A percentile compares a stretch with the other conserved stretches of the same genome.
Conservation (phyloP, 1,140 invertebrate genomes). For the Drosophila lacertosa region DNA sequence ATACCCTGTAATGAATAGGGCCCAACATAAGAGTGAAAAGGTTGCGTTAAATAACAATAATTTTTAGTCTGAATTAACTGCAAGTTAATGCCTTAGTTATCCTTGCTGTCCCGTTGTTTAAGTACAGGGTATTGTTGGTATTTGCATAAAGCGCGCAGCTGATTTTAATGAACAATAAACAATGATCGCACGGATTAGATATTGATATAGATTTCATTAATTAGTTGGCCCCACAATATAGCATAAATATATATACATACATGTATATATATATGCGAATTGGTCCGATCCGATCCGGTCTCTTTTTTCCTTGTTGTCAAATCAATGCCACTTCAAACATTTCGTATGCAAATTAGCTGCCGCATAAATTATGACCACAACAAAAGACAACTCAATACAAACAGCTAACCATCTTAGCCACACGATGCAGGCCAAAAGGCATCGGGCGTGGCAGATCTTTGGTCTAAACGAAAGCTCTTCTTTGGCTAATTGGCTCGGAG, state of each 20-base stretch:
- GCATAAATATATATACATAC: slow-evolving; percentile 11
- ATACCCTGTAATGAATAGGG: slow-evolving; percentile 10
- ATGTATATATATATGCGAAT: slow-evolving; percentile 19
- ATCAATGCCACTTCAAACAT: slow-evolving; percentile 78
- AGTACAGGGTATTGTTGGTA: slow-evolving; percentile 19
- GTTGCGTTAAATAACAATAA: too few relatives aligned
- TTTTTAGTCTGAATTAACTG: too few relatives aligned
- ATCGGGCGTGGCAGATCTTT: slow-evolving; percentile 15
- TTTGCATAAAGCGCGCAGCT: slow-evolving; percentile 41
- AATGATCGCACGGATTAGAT: slow-evolving; percentile 66
- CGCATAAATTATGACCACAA: slow-evolving; percentile 71
- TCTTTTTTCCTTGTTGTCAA: slow-evolving; percentile 57
- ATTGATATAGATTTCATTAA: slow-evolving; percentile 77
- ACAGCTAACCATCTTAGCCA: slow-evolving; percentile 1
- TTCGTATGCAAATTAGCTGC: slow-evolving; percentile 72
- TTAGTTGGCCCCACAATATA: slow-evolving; percentile 53
- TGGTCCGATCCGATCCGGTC: slow-evolving; percentile 37
- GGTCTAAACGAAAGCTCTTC: too few relatives aligned
- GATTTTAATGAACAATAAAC: slow-evolving; percentile 48
- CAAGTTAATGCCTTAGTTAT: too few relatives aligned
- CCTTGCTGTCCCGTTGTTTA: neutral
- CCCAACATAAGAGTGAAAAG: too few relatives aligned
- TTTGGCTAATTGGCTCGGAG: too few relatives aligned
- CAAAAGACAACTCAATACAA: slow-evolving; percentile 68
- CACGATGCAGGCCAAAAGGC: slow-evolving; percentile 23